Conservation (phyloP, 2,797 vertebrate genomes). For the Labeo calbasu region DNA sequence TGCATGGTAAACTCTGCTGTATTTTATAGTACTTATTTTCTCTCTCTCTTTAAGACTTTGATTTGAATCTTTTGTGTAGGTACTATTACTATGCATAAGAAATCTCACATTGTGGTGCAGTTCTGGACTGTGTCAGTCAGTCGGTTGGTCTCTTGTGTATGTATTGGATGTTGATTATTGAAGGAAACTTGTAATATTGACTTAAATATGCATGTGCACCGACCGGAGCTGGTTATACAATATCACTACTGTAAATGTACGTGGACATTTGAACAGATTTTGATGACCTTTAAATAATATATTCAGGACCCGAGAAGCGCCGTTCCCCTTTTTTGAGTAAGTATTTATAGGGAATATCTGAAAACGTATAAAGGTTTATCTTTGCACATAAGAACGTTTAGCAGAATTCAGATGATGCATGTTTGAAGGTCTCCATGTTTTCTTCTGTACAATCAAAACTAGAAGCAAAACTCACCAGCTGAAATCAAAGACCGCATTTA, state of each 20-base stretch:
- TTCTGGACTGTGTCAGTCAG: constrained; percentile 58
- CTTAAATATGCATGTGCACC: constrained; percentile 43
- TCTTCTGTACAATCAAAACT: neutral
- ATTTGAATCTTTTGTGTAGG: constrained; percentile 36
- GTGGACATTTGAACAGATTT: constrained; percentile 16
- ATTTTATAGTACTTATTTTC: constrained; percentile 48
- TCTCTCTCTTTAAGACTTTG: neutral
- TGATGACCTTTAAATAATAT: constrained; percentile 23
- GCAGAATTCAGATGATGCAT: constrained; percentile 3
- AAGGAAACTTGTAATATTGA: constrained; percentile 43
- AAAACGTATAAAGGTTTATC: neutral
- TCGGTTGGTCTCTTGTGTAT: constrained; percentile 59
- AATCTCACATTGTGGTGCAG: constrained; percentile 69
- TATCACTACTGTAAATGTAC: constrained; percentile 4
- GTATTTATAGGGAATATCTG: neutral
- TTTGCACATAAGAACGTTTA: constrained; percentile 26
- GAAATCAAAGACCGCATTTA: neutral
- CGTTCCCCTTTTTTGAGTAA: neutral
- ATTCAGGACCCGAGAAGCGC: constrained; percentile 22
- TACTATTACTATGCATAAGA: constrained; percentile 80
- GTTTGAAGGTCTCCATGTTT: constrained; percentile 11
- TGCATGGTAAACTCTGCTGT: constrained; percentile 68
- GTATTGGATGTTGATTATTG: constrained; percentile 47
- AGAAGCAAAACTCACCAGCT: neutral
- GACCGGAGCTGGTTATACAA: constrained; percentile 13